These are phyloP conservation scores for Linepithema humile DNA, from an alignment of 1,140 invertebrate genomes.

Conservation along the genomic window DNA sequence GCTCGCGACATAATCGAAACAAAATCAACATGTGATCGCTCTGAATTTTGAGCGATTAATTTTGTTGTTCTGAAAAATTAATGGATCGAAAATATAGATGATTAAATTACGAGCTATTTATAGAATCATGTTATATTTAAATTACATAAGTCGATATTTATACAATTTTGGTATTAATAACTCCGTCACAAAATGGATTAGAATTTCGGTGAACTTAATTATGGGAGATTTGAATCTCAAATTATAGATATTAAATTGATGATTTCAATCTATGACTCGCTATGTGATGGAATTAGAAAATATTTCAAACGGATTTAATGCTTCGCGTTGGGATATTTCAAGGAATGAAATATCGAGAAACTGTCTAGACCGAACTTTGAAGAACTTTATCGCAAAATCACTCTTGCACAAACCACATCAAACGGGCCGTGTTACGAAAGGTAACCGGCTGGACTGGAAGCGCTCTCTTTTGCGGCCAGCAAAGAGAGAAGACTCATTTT, in stretches of 20 bases:
- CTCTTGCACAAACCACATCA: background rate
- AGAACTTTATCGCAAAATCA: background rate
- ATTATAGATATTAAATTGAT: background rate
- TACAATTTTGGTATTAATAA: too few relatives aligned
- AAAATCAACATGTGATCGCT: background rate
- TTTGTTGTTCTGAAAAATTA: background rate
- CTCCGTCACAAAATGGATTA: background rate
- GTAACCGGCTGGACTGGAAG: background rate
- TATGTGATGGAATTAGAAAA: background rate
- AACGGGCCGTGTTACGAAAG: background rate
- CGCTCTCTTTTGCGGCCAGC: background rate
- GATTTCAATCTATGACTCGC: background rate
- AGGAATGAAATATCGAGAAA: conserved; percentile 14
- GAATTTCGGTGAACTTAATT: background rate
- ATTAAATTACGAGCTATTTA: background rate
- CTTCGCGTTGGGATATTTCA: background rate
- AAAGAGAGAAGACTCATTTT: conserved; percentile 8
- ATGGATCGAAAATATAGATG: background rate
- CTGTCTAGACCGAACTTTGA: background rate
- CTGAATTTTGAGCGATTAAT: background rate
- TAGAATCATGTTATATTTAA: too few relatives aligned
- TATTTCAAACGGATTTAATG: background rate
- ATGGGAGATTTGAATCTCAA: background rate
- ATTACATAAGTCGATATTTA: too few relatives aligned
- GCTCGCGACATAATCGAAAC: background rate